Base-by-base conservation (phyloP, 2,888 invertebrate species). In the Tillus elongatus region DNA sequence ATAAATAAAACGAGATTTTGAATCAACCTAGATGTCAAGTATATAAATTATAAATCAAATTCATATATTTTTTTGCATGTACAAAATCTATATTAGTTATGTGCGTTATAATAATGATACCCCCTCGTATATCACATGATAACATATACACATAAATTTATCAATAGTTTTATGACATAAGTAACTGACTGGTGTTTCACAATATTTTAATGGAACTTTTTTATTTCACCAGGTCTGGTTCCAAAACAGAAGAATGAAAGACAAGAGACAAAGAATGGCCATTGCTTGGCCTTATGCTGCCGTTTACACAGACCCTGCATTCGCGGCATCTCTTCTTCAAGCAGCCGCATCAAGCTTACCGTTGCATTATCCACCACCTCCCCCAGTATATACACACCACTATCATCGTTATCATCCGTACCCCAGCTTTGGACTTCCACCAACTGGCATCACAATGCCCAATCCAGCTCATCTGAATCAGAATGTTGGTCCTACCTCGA, bases 181-280 rank as follows among this genome's bases (percentile, higher is more conserved):
- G n/a, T n/a, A n/a, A n/a, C n/a, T n/a, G n/a, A n/a, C n/a, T n/a
- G n/a, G n/a, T n/a, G n/a, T n/a, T n/a, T n/a, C n/a, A n/a, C n/a
- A n/a, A n/a, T n/a, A n/a, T n/a, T n/a, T n/a, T n/a, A n/a, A n/a
- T n/a, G n/a, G n/a, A n/a, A n/a, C n/a, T n/a, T n/a, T n/a, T n/a
- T n/a, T n/a, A n/a, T n/a, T n/a, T n/a, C n/a, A 66, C 2, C 73
- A 90, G 89, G 90, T 92, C 12, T 97, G 97, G 97, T 98, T 98
- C 64, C 93, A 93, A 74, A 93, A 93, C 63, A 75, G 93, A 19
- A 73, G 93, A 35, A 93, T 93, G 92, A 93, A 97, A 61, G 96
- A 97, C 70, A 97, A 98, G 57, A 77, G 97, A 0, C 96, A 97
- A 60, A 74, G 92, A 10, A 83, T 93, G 63, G 89, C 93, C 1